Conservation (phyloP, 2,888 invertebrate genomes). For the Apeira syringaria region DNA sequence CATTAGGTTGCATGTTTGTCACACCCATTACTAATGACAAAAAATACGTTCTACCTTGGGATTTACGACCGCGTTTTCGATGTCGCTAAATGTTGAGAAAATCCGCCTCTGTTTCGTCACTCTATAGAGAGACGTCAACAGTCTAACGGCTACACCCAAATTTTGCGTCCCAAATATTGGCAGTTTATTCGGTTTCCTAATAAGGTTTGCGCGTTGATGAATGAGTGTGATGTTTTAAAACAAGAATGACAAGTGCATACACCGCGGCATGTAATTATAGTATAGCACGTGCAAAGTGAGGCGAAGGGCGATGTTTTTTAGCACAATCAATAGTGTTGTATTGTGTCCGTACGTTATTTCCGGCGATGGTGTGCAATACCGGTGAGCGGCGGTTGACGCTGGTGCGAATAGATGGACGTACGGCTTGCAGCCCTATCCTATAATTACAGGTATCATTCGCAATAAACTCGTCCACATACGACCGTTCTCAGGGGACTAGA, state of each 20-base stretch:
- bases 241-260: slow-evolving; percentile 19
- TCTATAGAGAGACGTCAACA: too few species aligned
- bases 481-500: slow-evolving; percentile 38
- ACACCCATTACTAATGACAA: slow-evolving; percentile 65
- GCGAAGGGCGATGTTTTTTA: slow-evolving; percentile 41
- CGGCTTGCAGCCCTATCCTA: slow-evolving; percentile 35
- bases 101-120: slow-evolving; percentile 62
- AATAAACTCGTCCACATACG: slow-evolving; percentile 63
- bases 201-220: slow-evolving; percentile 9
- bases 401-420: slow-evolving; percentile 66
- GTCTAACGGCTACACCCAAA: too few species aligned
- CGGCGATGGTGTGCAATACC: slow-evolving; percentile 57
- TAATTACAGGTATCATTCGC: slow-evolving; percentile 81
- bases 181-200: slow-evolving; percentile 11
- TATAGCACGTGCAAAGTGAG: slow-evolving; percentile 29
- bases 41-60: slow-evolving; percentile 46
- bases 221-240: slow-evolving; percentile 11
- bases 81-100: slow-evolving; percentile 69
- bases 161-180: too few species aligned
- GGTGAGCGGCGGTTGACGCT: slow-evolving; percentile 37
- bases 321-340: slow-evolving; percentile 67
- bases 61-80: slow-evolving; percentile 58
- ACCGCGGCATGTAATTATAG: slow-evolving; percentile 24
- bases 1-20: slow-evolving; percentile 40
- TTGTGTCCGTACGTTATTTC: slow-evolving; percentile 61